Percentiles rank a stretch among this genome's conserved stretches.
phyloP scores from a whole-genome alignment of 2,888 invertebrate species.

The Oithona nana region DNA sequence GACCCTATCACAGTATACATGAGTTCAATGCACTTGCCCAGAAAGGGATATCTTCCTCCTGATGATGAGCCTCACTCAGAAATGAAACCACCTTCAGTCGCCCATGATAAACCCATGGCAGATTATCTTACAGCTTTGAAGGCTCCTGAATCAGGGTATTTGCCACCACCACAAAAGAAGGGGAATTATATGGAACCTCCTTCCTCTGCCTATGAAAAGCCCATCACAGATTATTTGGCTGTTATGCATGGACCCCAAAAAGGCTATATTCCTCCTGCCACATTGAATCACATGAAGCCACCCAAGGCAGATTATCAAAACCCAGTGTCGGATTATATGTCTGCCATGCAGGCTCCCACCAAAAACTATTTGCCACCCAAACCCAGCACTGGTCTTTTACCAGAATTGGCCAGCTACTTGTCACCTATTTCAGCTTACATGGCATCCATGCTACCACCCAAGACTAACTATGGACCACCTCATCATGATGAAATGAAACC shows the following conservation, averaged over 20 bases:
- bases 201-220: background rate
- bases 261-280: background rate
- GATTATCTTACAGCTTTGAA: too few species aligned
- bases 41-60: conserved; percentile 2
- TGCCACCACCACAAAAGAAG: background rate
- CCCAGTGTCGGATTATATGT: background rate
- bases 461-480: background rate
- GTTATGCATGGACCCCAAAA: background rate
- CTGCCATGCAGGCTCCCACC: background rate
- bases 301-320: background rate
- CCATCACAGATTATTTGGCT: background rate
- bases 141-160: background rate
- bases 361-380: conserved; percentile 16
- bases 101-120: background rate
- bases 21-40: background rate
- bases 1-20: background rate
- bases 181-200: background rate
- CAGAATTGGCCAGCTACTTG: background rate
- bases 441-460: background rate
- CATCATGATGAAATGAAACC: background rate
- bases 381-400: background rate
- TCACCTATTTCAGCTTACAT: background rate
- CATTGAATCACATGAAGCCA: background rate
- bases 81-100: background rate
- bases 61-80: background rate